Evolutionary conservation across 2,888 invertebrate species (phyloP), one percentile per base, ranked within the genome.

Genomic region (Parthenolecanium corni): DNA sequence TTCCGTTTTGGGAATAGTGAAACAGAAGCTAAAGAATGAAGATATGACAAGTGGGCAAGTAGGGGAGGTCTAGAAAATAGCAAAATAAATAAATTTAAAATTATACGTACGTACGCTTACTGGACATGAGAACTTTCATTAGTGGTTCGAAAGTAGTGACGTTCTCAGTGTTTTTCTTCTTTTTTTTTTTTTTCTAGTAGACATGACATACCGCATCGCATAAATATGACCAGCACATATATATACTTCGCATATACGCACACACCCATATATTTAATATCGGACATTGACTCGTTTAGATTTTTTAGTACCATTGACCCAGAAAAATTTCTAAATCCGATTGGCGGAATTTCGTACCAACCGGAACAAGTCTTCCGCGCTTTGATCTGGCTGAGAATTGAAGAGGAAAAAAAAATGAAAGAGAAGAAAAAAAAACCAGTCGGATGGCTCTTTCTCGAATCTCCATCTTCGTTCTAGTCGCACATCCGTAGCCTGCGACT

Each of bases 261-360:
- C 51, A 61, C 51, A 61, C 51, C 49, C 47, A 47, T 61, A 61
- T 31, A 31, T 31, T 51, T 38, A 62, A 62, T 62, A 52, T 62
- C 62, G 62, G 62, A 62, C 62, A 52, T 62, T 62, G 62, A 62
- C 62, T 62, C 42, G 62, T 52, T 61, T 44, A 40, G 52, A 52
- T 31, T 31, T 31, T 31, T 31, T 51, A 62, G 62, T 52, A 62
- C 62, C 52, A 62, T 52, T 62, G 62, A 62, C 62, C 62, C 47
- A 62, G 44, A 62, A 31, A 62, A 54, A 62, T 40, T 61, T 46
- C 23, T 51, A 51, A 40, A 61, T 49, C 47, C 61, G 61, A 51
- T 51, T 51, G 61, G 61, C 51, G 61, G 61, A 61, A 61, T 61
- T 61, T 61, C 40, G 51, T 51, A 61, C 61, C 51, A 61, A 51